Evolutionary conservation across 1,140 invertebrate genomes (phyloP).

Genomic region (Pseudomyrmex pallidus): DNA sequence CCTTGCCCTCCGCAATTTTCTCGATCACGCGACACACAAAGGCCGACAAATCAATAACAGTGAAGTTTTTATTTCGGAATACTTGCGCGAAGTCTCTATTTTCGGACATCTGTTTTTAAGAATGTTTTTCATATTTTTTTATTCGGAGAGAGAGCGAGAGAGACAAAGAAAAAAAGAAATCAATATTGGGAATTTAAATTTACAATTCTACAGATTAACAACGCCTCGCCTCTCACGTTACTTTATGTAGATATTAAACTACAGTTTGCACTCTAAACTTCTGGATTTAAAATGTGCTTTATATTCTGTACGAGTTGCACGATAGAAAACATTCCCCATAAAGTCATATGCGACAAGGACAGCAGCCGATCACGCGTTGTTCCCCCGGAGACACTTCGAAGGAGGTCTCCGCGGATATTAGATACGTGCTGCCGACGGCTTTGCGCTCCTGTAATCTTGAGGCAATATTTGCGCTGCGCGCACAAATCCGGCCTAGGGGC

Average conservation of each 20-base stretch:
- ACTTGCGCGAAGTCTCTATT: too few species aligned
- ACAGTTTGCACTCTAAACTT: not conserved
- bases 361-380: not conserved
- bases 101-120: not conserved
- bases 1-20: conserved; percentile 74
- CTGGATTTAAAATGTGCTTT: not conserved
- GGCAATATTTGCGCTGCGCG: conserved; percentile 50
- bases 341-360: not conserved
- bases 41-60: conserved; percentile 75
- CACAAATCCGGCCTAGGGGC: conserved; percentile 23
- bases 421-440: conserved; percentile 35
- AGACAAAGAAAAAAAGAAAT: too few species aligned
- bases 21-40: conserved; percentile 77
- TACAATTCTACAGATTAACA: not conserved
- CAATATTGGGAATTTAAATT: not conserved
- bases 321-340: not conserved
- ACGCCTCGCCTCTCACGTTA: too few species aligned
- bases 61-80: conserved; percentile 13
- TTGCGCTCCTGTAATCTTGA: conserved; percentile 41
- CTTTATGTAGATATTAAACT: not conserved
- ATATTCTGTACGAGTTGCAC: not conserved
- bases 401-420: conserved; percentile 37
- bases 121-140: not conserved
- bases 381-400: not conserved
- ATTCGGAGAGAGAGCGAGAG: too few species aligned